Conservation (phyloP, 2,113 vertebrate genomes). For the Otocyon megalotis region DNA sequence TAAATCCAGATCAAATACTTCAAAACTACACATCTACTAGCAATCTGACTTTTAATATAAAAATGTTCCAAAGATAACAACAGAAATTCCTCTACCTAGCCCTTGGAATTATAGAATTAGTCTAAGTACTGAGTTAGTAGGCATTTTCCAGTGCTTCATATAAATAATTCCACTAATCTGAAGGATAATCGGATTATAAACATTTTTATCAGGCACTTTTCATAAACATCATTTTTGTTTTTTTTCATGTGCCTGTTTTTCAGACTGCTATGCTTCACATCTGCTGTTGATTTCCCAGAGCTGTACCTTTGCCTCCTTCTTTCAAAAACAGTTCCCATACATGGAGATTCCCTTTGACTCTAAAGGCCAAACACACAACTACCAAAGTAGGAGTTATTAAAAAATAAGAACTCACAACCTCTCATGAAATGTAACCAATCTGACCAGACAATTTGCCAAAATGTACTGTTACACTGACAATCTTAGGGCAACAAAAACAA, state of each 20-base stretch:
- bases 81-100: neutral
- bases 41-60: slow-evolving; percentile 25
- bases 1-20: slow-evolving; percentile 48
- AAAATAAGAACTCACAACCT: slow-evolving; percentile 31
- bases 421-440: neutral
- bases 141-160: neutral
- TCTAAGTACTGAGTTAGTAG: neutral
- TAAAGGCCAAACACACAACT: slow-evolving; percentile 51
- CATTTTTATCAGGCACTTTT: neutral
- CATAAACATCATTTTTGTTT: neutral
- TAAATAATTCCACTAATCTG: slow-evolving; percentile 5
- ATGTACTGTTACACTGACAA: slow-evolving; percentile 30
- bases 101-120: neutral
- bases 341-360: slow-evolving; percentile 28
- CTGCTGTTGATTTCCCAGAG: neutral
- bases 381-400: neutral
- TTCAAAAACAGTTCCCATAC: neutral
- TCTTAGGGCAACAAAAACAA: slow-evolving; percentile 54
- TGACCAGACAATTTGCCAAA: slow-evolving; percentile 50
- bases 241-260: neutral
- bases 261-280: neutral
- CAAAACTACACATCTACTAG: neutral
- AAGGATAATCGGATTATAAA: slow-evolving; percentile 30
- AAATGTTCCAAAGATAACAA: slow-evolving; percentile 2
- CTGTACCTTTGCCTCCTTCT: neutral